Evolutionary conservation across 64 coral and sea anemone genomes (phyloP).

Genomic region (Dendronephthya gigantea): DNA sequence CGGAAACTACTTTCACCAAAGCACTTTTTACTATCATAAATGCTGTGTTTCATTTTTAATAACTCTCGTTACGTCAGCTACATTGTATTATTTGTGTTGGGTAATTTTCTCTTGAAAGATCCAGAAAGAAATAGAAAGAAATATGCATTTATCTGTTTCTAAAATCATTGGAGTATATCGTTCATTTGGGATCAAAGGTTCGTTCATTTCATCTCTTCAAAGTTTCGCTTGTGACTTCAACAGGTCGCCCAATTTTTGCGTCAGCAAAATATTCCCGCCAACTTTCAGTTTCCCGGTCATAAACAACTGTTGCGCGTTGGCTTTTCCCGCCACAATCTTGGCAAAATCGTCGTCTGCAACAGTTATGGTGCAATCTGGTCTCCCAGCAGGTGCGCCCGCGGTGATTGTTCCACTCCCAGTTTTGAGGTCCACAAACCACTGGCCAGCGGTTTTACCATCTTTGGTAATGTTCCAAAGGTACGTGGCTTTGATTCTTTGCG

Average conservation of each 20-base stretch:
- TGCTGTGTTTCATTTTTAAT: too few species aligned
- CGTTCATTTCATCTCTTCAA: background rate
- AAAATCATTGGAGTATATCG: too few species aligned
- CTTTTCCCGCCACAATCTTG: background rate
- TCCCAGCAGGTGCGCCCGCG: background rate
- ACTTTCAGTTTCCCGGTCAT: conserved; percentile 5
- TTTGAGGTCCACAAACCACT: background rate
- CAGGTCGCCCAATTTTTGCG: background rate
- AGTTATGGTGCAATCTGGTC: background rate
- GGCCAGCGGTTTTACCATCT: conserved; percentile 9
- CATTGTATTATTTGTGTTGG: too few species aligned
- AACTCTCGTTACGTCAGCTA: too few species aligned
- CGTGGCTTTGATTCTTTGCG: background rate
- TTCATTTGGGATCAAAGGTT: too few species aligned
- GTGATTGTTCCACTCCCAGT: background rate
- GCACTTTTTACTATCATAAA: too few species aligned
- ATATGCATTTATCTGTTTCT: too few species aligned
- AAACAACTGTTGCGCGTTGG: background rate
- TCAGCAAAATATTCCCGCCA: background rate
- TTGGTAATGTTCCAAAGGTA: background rate
- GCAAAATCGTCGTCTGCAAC: background rate
- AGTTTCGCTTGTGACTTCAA: background rate
- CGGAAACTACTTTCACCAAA: too few species aligned
- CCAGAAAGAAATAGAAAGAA: too few species aligned
- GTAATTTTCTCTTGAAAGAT: too few species aligned